Conservation (phyloP, 2,888 invertebrate genomes). For the Ptychoptera albimana region DNA sequence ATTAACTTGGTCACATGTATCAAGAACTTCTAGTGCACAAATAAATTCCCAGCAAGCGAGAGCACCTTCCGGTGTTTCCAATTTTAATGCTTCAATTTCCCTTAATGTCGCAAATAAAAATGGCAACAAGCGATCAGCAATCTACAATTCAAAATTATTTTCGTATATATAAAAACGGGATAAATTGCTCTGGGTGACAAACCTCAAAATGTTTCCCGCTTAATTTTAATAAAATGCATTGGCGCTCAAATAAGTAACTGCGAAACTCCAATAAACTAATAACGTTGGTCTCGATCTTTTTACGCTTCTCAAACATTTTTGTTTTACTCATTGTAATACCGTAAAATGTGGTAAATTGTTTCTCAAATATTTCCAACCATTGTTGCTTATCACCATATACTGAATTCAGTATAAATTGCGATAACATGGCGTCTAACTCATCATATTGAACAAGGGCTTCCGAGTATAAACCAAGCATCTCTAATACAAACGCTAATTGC, state of each 20-base stretch:
- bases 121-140: constrained; percentile 74
- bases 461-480: constrained; percentile 84
- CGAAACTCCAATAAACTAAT: constrained; percentile 77
- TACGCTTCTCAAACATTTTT: constrained; percentile 21
- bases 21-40: constrained; percentile 75
- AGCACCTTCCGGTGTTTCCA: constrained; percentile 65
- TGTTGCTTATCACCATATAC: constrained; percentile 70
- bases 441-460: constrained; percentile 95
- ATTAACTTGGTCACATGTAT: constrained; percentile 57
- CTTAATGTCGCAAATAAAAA: constrained; percentile 81
- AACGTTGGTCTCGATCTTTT: constrained; percentile 20
- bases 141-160: constrained; percentile 15
- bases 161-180: no score
- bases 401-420: constrained; percentile 91
- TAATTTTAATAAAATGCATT: constrained; percentile 68
- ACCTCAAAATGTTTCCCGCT: constrained; percentile 70
- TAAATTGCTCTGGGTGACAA: constrained; percentile 8
- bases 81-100: constrained; percentile 67
- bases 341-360: constrained; percentile 66
- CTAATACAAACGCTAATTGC: constrained; percentile 85
- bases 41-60: constrained; percentile 86
- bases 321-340: constrained; percentile 49
- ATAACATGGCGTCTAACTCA: constrained; percentile 90
- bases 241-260: constrained; percentile 85
- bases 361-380: constrained; percentile 72